Evolutionary conservation across 2,797 vertebrate species (phyloP).

Genomic region (Phoebastria nigripes): DNA sequence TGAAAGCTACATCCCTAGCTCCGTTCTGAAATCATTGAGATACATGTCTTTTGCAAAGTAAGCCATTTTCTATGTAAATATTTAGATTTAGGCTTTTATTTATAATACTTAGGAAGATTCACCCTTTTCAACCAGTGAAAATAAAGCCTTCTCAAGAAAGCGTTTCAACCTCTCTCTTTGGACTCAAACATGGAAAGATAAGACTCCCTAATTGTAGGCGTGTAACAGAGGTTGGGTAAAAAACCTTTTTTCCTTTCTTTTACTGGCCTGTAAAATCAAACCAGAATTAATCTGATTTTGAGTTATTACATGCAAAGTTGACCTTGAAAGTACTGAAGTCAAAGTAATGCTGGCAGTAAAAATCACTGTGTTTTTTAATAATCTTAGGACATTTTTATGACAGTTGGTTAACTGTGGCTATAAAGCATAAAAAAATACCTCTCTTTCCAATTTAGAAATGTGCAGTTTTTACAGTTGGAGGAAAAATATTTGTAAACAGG

Average conservation of each 20-base stretch:
- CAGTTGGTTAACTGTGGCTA: not conserved
- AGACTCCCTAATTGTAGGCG: not conserved
- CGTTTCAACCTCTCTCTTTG: not conserved
- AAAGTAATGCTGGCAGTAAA: not conserved
- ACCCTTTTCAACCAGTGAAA: not conserved
- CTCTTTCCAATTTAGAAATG: not conserved
- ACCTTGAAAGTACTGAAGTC: not conserved
- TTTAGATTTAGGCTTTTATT: conserved; percentile 18
- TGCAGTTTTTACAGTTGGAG: not conserved
- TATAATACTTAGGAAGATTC: not conserved
- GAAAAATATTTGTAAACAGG: not conserved
- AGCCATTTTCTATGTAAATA: conserved; percentile 3
- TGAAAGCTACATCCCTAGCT: not conserved
- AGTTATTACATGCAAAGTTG: not conserved
- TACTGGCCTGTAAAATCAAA: conserved; percentile 1
- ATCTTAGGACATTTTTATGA: not conserved
- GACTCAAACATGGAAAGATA: not conserved
- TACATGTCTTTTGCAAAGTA: not conserved
- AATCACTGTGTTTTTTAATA: not conserved
- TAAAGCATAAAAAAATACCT: not conserved
- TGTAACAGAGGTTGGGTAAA: not conserved
- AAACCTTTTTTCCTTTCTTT: not conserved
- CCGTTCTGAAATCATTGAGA: not conserved
- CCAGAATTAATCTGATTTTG: not conserved
- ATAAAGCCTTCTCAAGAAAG: not conserved